Evolutionary conservation across 37 sponge, comb jelly and placozoan genomes (phyloP), one percentile per base, ranked within the genome.

Genomic region (Dysidea cf. avara): DNA sequence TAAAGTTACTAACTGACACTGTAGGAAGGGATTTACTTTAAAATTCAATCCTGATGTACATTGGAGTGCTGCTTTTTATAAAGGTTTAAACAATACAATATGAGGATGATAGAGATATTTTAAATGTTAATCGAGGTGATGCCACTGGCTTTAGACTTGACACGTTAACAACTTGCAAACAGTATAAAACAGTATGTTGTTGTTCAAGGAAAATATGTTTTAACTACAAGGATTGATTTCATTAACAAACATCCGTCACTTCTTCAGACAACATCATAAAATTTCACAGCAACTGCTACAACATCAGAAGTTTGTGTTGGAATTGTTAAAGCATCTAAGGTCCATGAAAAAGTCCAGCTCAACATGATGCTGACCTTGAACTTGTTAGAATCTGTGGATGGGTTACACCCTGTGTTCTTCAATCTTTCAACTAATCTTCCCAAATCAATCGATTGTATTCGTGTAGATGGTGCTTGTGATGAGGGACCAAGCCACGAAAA

Each of bases 1-100:
- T 5, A 31, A 47, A 30, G 60, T 78, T 3, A 78, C 78, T 12
- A 67, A 46, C 12, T 2, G 68, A 43, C 40, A 68, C 0, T 67
- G 68, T 38, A 56, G 69, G 12, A 78, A 78, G 39, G 68, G 78
- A 11, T 78, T 78, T 30, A n/a, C 34, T 22, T 57, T 78, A 12
- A 78, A 39, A 30, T 78, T 56, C 59, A 78, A 78, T 47, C 78
- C 78, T 1, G 78, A 78, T 48, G 39, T 2, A 13, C 79, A 78
- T 47, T 78, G 79, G 79, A 47, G 30, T 47, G 69, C 61, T 29
- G 79, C 79, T 11, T 33, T 78, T n/a, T 77, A 77, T 36, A 50
- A 35, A 37, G 37, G 39, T 3, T 37, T 66, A 7, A 66, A 66
- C 31, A n/a, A 56, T 72, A 13, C 72, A 72, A n/a, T 72, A 38